Percentiles rank a stretch among this genome's conserved stretches.
Conservation (phyloP, 1,140 invertebrate species). For the Chelonus insularis region DNA sequence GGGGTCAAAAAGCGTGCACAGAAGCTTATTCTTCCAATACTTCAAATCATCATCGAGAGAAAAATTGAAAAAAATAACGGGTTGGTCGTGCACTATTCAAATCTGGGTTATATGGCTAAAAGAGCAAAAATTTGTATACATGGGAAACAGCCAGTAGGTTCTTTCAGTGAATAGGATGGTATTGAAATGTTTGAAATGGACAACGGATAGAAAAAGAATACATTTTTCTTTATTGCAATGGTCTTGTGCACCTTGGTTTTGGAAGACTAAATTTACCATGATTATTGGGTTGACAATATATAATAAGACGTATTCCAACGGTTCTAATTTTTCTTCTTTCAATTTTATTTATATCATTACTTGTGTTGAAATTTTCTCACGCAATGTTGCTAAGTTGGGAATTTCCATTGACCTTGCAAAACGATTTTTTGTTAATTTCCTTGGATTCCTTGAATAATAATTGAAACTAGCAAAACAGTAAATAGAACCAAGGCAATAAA, state of each 20-base stretch:
- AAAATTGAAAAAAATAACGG: constrained; percentile 45
- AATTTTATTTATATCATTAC: too few relatives aligned
- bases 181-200: constrained; percentile 14
- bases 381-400: too few relatives aligned
- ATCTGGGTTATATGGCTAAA: constrained; percentile 58
- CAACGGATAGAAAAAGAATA: background rate
- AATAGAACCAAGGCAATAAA: too few relatives aligned
- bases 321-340: too few relatives aligned
- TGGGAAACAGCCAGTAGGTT: constrained; percentile 35
- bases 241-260: constrained; percentile 1
- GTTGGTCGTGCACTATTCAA: constrained; percentile 50
- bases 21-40: background rate
- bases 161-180: constrained; percentile 10
- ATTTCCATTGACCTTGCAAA: too few relatives aligned
- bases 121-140: constrained; percentile 58
- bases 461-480: too few relatives aligned
- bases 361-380: too few relatives aligned
- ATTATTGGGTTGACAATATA: constrained; percentile 32
- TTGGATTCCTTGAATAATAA: too few relatives aligned
- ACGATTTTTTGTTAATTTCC: too few relatives aligned
- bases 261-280: constrained; percentile 37
- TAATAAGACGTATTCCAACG: too few relatives aligned
- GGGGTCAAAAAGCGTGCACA: background rate
- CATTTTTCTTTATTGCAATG: constrained; percentile 1
- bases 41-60: background rate